Percentiles rank a stretch among this genome's conserved stretches.
phyloP scores from a whole-genome alignment of 1,140 invertebrate species.

The Phthorimaea operculella region DNA sequence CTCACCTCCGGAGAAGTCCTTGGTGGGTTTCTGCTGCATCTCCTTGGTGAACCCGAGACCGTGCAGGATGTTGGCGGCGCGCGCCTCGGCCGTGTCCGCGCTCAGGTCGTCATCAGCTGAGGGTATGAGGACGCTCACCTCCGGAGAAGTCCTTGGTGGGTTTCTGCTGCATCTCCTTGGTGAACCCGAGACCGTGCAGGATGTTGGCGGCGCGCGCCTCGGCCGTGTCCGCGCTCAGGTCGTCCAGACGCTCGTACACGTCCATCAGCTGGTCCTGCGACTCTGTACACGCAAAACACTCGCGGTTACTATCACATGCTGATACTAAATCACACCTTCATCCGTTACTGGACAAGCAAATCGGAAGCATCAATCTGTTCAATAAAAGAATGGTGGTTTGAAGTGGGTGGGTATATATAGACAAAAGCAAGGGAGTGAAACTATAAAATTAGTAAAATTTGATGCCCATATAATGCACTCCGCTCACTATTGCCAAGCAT shows the following conservation, averaged over 20 bases:
- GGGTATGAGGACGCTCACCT: too few relatives aligned
- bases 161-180: slow-evolving; percentile 91
- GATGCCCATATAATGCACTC: too few relatives aligned
- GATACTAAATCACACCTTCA: too few relatives aligned
- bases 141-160: slow-evolving; percentile 96
- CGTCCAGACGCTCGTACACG: slow-evolving; percentile 97
- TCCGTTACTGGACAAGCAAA: too few relatives aligned
- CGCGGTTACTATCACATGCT: too few relatives aligned
- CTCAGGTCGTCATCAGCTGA: slow-evolving; percentile 97
- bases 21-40: slow-evolving; percentile 93
- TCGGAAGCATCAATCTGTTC: too few relatives aligned
- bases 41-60: slow-evolving; percentile 96
- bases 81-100: slow-evolving; percentile 93
- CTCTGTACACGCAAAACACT: slow-evolving; percentile 64
- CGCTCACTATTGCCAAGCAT: too few relatives aligned
- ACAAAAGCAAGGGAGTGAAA: too few relatives aligned
- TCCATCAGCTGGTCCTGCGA: slow-evolving; percentile 97
- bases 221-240: slow-evolving; percentile 95
- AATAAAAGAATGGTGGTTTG: too few relatives aligned
- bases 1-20: slow-evolving; percentile 90
- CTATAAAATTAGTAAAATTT: too few relatives aligned
- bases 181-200: slow-evolving; percentile 96
- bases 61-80: slow-evolving; percentile 94
- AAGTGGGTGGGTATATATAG: too few relatives aligned
- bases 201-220: slow-evolving; percentile 94